Conservation (phyloP, 2,888 invertebrate species). For the Entomobrya proxima region DNA sequence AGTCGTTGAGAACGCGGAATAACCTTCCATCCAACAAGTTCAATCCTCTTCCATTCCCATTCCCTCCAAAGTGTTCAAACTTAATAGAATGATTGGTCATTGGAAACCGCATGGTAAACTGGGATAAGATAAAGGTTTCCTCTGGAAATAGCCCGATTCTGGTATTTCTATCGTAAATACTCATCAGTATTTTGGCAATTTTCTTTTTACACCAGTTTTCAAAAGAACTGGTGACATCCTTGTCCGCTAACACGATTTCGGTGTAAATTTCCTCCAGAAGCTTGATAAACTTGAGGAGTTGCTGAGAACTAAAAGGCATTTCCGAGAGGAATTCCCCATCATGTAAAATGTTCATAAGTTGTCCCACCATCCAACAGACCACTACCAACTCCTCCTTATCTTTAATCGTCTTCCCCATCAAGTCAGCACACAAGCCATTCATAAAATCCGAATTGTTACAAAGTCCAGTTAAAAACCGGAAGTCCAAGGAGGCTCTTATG, state of each 20-base stretch:
- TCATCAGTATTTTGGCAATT: constrained; percentile 86
- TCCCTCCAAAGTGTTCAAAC: constrained; percentile 73
- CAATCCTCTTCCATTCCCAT: constrained; percentile 26
- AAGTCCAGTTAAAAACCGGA: constrained; percentile 53
- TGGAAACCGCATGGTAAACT: constrained; percentile 76
- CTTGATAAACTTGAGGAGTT: constrained; percentile 23
- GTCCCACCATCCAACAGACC: constrained; percentile 89
- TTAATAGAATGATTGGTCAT: constrained; percentile 78
- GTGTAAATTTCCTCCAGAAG: constrained; percentile 32
- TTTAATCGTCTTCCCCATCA: constrained; percentile 16
- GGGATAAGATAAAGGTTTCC: constrained; percentile 83
- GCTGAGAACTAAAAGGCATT: constrained; percentile 76
- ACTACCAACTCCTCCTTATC: constrained; percentile 78
- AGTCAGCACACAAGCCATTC: too few species aligned
- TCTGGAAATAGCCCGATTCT: constrained; percentile 87
- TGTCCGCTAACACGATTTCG: constrained; percentile 59
- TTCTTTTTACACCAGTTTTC: constrained; percentile 78
- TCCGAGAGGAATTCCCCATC: constrained; percentile 87
- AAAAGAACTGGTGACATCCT: constrained; percentile 25
- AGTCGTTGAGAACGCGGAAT: constrained; percentile 90
- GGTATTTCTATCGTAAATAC: constrained; percentile 90
- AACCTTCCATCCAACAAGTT: constrained; percentile 78
- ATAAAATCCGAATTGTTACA: constrained; percentile 62
- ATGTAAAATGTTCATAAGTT: constrained; percentile 88
- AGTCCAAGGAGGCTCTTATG: constrained; percentile 78